phyloP scores from a whole-genome alignment of 2,888 invertebrate genomes.

The Vandiemenella viatica region DNA sequence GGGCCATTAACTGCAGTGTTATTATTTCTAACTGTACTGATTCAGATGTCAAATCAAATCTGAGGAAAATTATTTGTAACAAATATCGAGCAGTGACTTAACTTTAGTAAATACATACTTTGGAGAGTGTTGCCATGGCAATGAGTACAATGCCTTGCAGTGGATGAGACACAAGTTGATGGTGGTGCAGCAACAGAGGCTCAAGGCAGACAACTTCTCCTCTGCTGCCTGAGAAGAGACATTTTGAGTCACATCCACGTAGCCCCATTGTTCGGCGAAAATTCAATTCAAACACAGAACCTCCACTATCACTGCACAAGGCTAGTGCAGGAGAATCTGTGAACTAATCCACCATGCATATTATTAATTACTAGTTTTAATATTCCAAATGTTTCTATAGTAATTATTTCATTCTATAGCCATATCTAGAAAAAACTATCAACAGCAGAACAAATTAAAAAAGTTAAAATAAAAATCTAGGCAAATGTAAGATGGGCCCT shows the following conservation, averaged over 20 bases:
- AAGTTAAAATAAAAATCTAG: no score
- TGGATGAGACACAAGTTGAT: slow-evolving; percentile 42
- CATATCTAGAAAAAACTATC: no score
- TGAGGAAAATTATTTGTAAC: no score
- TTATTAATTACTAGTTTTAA: not conserved
- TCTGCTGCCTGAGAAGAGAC: slow-evolving; percentile 90
- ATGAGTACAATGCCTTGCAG: slow-evolving; percentile 62
- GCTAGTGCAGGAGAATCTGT: slow-evolving; percentile 60
- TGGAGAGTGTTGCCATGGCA: slow-evolving; percentile 87
- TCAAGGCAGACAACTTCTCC: slow-evolving; percentile 79
- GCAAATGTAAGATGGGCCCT: no score
- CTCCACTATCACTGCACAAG: slow-evolving; percentile 78
- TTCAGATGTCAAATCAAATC: no score
- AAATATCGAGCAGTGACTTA: no score
- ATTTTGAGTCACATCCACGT: slow-evolving; percentile 75
- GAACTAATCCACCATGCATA: slow-evolving; percentile 37
- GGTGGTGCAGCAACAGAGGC: slow-evolving; percentile 40
- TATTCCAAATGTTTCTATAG: no score
- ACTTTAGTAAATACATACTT: slow-evolving; percentile 36
- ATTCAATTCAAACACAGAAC: slow-evolving; percentile 86
- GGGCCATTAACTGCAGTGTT: no score
- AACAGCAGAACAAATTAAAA: no score
- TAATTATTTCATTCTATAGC: no score
- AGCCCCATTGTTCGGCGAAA: slow-evolving; percentile 80
- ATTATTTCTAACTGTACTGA: no score